These are phyloP conservation scores for Geococcyx californianus DNA, from an alignment of 2,113 vertebrate genomes.

Conservation along the genomic window DNA sequence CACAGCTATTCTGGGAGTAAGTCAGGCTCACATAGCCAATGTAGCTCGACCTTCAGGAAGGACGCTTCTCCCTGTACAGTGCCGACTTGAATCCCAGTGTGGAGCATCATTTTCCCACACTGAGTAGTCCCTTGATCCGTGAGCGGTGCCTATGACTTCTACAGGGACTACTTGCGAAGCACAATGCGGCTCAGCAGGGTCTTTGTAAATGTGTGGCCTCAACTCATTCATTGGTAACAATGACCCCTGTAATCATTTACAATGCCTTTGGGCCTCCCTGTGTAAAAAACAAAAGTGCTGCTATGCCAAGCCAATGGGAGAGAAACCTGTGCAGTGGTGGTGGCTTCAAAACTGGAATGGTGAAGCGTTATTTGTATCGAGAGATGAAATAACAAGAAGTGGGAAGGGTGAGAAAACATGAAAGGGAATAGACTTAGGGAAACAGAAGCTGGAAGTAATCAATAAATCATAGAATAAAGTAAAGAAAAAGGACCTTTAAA, in stretches of 20 bases:
- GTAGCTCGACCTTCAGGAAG: not conserved
- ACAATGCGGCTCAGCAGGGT: constrained; percentile 15
- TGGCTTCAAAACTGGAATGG: not conserved
- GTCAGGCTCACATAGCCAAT: not conserved
- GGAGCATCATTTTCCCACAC: constrained; percentile 2
- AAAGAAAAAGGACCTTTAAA: constrained; percentile 72
- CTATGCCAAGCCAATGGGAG: not conserved
- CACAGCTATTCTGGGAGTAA: not conserved
- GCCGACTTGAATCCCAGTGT: not conserved
- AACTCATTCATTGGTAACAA: constrained; percentile 17
- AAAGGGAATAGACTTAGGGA: constrained; percentile 57
- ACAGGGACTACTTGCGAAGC: not conserved
- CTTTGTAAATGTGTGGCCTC: not conserved
- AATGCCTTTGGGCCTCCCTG: not conserved
- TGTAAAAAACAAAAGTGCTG: not conserved
- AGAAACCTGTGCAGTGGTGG: constrained; percentile 14
- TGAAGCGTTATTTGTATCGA: constrained; percentile 44
- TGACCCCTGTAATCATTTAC: constrained; percentile 36
- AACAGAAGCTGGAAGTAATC: constrained; percentile 69
- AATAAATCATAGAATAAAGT: constrained; percentile 66
- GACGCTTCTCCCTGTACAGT: not conserved
- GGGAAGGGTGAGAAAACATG: constrained; percentile 35
- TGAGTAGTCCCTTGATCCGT: not conserved
- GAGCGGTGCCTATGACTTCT: constrained; percentile 9
- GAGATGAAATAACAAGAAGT: constrained; percentile 56